Base-by-base conservation (phyloP, 1,140 invertebrate genomes). In the Lutraria rhynchaena region DNA sequence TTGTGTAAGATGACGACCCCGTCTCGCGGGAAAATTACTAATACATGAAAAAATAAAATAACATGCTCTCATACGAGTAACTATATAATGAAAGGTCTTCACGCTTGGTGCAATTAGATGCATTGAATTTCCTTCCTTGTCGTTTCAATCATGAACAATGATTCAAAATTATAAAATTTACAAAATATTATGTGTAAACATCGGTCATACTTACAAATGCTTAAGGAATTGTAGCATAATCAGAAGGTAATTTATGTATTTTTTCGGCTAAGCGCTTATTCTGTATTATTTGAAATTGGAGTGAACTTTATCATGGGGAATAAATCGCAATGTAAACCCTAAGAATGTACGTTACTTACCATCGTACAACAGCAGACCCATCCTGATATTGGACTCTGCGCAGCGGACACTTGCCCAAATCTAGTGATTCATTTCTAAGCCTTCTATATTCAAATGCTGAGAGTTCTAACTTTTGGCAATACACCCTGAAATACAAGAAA, bases 401-500 rank as follows among this genome's bases (percentile, higher is more conserved):
- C 15, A 46, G 4, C 13, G 63, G 37, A 67, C 63, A 67, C n/a
- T 67, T 37, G 1, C 63, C 63, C 19, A 67, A 41, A 31, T 31
- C 24, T 19, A 67, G 19, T 0, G 41, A 41, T 27, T 46, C n/a
- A 15, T 49, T 15, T 31, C 31, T 31, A 22, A 22, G 22, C 19
- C 44, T 49, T 1, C 44, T 5, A 27, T 67, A 67, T 49, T 67
- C 63, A 41, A 22, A 67, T 31, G 63, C 63, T 2, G 63, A 41
- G 17, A 67, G 44, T 31, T 67, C 63, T n/a, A 67, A 29, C 17
- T 41, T 37, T 1, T 67, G 37, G 49, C 63, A 67, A 27, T 46
- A 9, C 0, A 22, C 22, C 44, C 63, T 67, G 41, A 51, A 67
- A 15, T 41, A 41, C 37, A 41, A 41, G 37, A 41, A 41, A n/a